phyloP scores from a whole-genome alignment of 1,140 invertebrate genomes.

The Neodiprion pinetum region DNA sequence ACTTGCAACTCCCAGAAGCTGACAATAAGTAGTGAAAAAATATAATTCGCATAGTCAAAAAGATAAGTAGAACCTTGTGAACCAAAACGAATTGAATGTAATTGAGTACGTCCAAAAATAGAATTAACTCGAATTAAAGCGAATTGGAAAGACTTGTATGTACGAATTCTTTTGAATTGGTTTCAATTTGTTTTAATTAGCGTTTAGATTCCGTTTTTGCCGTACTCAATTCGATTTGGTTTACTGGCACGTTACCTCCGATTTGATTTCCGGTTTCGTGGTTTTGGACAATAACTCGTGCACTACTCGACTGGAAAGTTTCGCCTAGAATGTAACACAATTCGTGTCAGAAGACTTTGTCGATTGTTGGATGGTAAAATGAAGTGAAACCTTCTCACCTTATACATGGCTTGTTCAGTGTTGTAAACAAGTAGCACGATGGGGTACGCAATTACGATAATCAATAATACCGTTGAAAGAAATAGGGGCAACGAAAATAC shows the following conservation, averaged over 20 bases:
- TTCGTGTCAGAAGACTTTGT: background rate
- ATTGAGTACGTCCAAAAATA: background rate
- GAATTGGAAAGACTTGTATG: too few species aligned
- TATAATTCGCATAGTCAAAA: background rate
- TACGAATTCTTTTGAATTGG: too few species aligned
- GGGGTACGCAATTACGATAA: conserved; percentile 24
- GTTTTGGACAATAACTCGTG: conserved; percentile 27
- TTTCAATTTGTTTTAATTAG: too few species aligned
- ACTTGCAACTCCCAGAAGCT: background rate
- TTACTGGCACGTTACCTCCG: conserved; percentile 24
- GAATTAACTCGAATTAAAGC: background rate
- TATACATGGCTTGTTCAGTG: conserved; percentile 23
- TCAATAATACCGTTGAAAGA: conserved; percentile 24
- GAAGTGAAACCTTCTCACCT: conserved; percentile 25
- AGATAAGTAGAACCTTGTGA: background rate
- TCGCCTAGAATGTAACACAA: conserved; percentile 15
- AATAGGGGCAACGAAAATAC: background rate
- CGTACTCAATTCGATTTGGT: too few species aligned
- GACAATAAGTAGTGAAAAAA: background rate
- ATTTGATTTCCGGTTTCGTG: conserved; percentile 16
- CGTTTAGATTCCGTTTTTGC: too few species aligned
- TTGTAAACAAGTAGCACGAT: conserved; percentile 29
- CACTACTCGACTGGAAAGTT: conserved; percentile 25
- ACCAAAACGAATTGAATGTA: conserved; percentile 5
- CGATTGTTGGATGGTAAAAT: background rate